Evolutionary conservation across 2,888 invertebrate species (phyloP), one percentile per base, ranked within the genome.

Genomic region (Matsumyia berberina): DNA sequence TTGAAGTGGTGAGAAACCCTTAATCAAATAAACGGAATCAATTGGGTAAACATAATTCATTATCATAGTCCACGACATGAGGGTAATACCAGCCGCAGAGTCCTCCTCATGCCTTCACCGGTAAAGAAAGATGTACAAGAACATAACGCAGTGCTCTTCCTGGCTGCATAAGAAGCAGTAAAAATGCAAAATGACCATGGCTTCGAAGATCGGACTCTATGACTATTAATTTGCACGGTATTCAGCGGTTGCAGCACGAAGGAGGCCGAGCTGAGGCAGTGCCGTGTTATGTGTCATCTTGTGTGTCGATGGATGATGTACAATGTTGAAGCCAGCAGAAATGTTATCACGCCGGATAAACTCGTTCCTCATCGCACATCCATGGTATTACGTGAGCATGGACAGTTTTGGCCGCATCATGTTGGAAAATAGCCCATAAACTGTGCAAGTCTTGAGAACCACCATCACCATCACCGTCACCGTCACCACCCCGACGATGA

Each of bases 221-320:
- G 78, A 70, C 80, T 37, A 85, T 85, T 85, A 85, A 85, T 85
- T 85, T 85, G 70, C 74, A 51, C 44, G 64, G 85, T 19, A 85
- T 85, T 85, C 70, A 80, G 31, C 29, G 17, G 72, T 11, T 46
- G 46, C 15, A 46, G 15, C 12, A 39, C 11, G 11, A 46, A 64
- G 64, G 57, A 57, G 69, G 37, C 33, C 49, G 8, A 37, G 33
- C 31, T 8, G 35, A 53, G n/a, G 58, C 44, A 29, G 64, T 39
- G 80, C 74, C 74, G 37, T 85, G 85, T 79, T 79, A 76, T 85
- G 39, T 85, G 85, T 80, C 85, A 80, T 85, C 80, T 85, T 85
- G 85, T 85, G 46, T 74, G 74, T 80, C 85, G 85, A 85, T 80
- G 49, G 85, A 85, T 85, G 85, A 85, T 85, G 85, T 85, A 85